These are phyloP conservation scores for Dufourea novaeangliae DNA, from an alignment of 1,140 invertebrate species.

Conservation along the genomic window DNA sequence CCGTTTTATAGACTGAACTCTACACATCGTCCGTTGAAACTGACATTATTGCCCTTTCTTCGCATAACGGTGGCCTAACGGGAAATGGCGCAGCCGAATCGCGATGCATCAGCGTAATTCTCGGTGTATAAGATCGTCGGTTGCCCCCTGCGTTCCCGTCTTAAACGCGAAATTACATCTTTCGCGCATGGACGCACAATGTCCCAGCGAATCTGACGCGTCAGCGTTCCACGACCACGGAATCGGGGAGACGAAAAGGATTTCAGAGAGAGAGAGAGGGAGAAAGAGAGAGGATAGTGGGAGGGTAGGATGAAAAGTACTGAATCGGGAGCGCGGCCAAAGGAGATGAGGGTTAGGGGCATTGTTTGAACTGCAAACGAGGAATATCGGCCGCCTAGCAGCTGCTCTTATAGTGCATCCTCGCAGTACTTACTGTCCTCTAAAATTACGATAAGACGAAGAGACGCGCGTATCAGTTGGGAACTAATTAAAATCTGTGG, in stretches of 20 bases:
- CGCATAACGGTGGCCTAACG: neutral
- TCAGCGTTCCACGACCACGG: conserved; percentile 28
- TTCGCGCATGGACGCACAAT: conserved; percentile 39
- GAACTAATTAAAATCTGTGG: conserved; percentile 22
- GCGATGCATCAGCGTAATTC: conserved; percentile 23
- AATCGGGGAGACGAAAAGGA: conserved; percentile 14
- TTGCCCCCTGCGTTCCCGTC: neutral
- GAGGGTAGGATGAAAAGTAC: conserved; percentile 29
- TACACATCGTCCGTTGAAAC: neutral
- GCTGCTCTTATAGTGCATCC: neutral
- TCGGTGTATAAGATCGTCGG: neutral
- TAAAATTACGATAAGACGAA: conserved; percentile 26
- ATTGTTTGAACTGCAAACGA: conserved; percentile 55
- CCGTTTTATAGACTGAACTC: too few species aligned
- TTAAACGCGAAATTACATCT: conserved; percentile 37
- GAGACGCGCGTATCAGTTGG: neutral
- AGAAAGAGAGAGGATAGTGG: too few species aligned
- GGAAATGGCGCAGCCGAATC: neutral
- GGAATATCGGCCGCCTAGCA: conserved; percentile 41
- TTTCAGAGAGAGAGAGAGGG: conserved; percentile 17
- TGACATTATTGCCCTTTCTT: neutral
- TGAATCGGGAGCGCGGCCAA: conserved; percentile 14
- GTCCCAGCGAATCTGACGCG: conserved; percentile 29
- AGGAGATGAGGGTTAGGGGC: conserved; percentile 37
- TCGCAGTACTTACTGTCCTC: conserved; percentile 18